These are phyloP conservation scores for Abrostola tripartita DNA, from an alignment of 2,888 invertebrate species.

Conservation along the genomic window DNA sequence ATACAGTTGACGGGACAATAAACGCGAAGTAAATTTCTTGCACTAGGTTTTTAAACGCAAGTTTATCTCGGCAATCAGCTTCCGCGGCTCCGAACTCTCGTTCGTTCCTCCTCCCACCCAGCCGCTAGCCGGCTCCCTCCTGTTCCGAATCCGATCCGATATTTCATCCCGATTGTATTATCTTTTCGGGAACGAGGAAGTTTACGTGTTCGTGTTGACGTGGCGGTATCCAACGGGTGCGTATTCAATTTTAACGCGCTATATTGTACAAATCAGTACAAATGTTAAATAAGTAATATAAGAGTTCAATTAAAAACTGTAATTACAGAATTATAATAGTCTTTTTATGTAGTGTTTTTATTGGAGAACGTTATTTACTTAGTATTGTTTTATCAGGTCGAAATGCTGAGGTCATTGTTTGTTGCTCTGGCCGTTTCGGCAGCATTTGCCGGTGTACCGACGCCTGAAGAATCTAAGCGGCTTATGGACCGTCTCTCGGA, in stretches of 20 bases:
- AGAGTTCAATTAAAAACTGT: slow-evolving; percentile 9
- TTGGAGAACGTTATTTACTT: slow-evolving; percentile 2
- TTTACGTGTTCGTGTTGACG: slow-evolving; percentile 80
- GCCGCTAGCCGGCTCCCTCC: slow-evolving; percentile 16
- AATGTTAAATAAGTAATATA: neutral
- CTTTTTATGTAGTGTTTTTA: slow-evolving; percentile 8
- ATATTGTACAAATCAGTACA: neutral
- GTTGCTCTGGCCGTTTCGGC: slow-evolving; percentile 77
- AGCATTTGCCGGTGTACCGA: slow-evolving; percentile 89
- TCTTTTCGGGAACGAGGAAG: slow-evolving; percentile 74
- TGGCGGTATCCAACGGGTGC: slow-evolving; percentile 64
- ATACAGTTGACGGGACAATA: too few species aligned
- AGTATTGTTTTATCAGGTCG: slow-evolving; percentile 53
- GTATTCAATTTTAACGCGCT: slow-evolving; percentile 8
- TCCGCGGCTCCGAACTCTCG: slow-evolving; percentile 1
- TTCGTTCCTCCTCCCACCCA: slow-evolving; percentile 7
- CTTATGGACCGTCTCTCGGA: slow-evolving; percentile 92
- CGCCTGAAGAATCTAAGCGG: slow-evolving; percentile 91
- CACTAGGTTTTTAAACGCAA: slow-evolving; percentile 21
- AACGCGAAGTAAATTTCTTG: neutral
- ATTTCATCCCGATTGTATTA: slow-evolving; percentile 60
- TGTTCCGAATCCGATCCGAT: slow-evolving; percentile 40
- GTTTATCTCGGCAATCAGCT: slow-evolving; percentile 17
- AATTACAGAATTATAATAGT: neutral
- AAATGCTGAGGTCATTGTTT: slow-evolving; percentile 78